Base-by-base conservation (phyloP, 2,888 invertebrate species). In the Cataglyphis livida region DNA sequence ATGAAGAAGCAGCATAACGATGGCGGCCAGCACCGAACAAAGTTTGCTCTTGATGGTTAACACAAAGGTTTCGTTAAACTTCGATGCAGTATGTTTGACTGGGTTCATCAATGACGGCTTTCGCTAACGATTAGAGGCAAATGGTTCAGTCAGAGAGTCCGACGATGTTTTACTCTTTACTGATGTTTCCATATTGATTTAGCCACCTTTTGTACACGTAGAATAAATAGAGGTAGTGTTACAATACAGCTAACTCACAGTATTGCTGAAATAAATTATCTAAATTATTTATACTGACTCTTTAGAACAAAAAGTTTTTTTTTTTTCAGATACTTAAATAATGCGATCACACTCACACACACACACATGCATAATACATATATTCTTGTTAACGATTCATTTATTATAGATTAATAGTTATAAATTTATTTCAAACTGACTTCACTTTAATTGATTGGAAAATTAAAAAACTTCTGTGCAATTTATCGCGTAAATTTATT, bases 11-110 rank as follows among this genome's bases (percentile, higher is more conserved):
- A 54, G 32, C 51, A 54, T 68, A 76, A 81, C 66, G 65, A 61
- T 35, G 32, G 57, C 21, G 66, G 79, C 62, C 68, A 74, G 54
- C 66, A 51, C 51, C 18, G 65, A 62, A 68, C 44, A 54, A 75
- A 48, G 32, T 59, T 61, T 65, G 81, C 81, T 83, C 87, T 87
- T 83, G 83, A 87, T 73, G 87, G 82, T 85, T 82, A 79, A 87
- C 87, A 76, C 65, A 82, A 76, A 82, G 61, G 48, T 41, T 18
- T 7, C 59, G 18, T 12, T 61, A 35, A 54, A 32, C 51, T 64
- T 64, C 41, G 21, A 44, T 38, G 41, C n/a, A 68, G 78, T 44
- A 79, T 79, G 64, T 59, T 76, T 64, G 21, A 38, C 41, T 61
- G 48, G 41, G 35, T 21, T 66, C 78, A 48, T 75, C 75, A 74